These are phyloP conservation scores for Leptoclinus maculatus DNA, from an alignment of 2,797 vertebrate species.

Conservation along the genomic window DNA sequence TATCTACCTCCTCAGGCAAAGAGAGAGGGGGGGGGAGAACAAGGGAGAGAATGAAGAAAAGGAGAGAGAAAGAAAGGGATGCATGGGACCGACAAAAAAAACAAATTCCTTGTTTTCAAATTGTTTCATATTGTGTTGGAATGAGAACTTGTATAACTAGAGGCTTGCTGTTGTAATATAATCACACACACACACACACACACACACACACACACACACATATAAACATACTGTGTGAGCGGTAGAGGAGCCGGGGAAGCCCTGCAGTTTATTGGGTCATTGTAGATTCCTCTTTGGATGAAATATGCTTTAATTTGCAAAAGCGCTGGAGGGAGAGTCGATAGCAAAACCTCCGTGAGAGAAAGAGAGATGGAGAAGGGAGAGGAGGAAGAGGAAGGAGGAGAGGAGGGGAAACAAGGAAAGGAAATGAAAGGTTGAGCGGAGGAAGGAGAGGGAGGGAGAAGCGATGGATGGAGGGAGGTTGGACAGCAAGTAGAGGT, in stretches of 20 bases:
- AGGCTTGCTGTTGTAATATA: slow-evolving; percentile 54
- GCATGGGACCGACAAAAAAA: neutral
- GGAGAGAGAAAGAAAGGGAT: neutral
- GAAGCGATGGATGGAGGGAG: neutral
- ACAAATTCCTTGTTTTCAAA: slow-evolving; percentile 45
- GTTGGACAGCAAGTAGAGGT: neutral
- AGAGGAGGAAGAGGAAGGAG: too few species aligned
- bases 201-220: neutral
- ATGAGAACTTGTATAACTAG: slow-evolving; percentile 51
- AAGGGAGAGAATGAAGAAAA: neutral
- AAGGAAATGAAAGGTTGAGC: too few species aligned
- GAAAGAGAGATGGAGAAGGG: neutral
- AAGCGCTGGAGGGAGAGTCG: slow-evolving; percentile 56
- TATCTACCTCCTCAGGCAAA: slow-evolving; percentile 34
- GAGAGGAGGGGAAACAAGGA: too few species aligned
- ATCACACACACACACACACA: slow-evolving; percentile 21
- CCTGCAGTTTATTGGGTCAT: slow-evolving; percentile 63
- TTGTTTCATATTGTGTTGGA: slow-evolving; percentile 48
- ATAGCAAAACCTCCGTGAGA: slow-evolving; percentile 13
- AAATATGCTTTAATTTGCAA: slow-evolving; percentile 80
- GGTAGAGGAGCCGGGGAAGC: slow-evolving; percentile 15
- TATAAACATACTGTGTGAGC: slow-evolving; percentile 7
- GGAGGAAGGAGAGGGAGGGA: too few species aligned
- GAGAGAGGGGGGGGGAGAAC: neutral
- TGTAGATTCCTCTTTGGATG: slow-evolving; percentile 64